Percentiles rank a stretch among this genome's conserved stretches.
These are phyloP conservation scores for Chelmon rostratus DNA, from an alignment of 2,797 vertebrate species.

Conservation along the genomic window DNA sequence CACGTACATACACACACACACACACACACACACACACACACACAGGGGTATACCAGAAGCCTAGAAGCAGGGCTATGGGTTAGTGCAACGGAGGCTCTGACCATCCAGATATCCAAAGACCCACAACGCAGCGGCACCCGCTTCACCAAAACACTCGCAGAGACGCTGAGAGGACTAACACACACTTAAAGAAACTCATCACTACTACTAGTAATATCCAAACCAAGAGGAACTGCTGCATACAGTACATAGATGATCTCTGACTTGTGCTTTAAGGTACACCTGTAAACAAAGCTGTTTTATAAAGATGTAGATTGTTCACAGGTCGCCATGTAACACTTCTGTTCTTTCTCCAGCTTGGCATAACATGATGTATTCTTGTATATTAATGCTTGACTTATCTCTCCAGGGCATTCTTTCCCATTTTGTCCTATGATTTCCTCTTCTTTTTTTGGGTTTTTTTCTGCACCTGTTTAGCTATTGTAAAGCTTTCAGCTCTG, in stretches of 20 bases:
- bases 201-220: constrained; percentile 67
- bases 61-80: constrained; percentile 69
- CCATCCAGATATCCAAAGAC: constrained; percentile 80
- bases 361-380: constrained; percentile 87
- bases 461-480: constrained; percentile 85
- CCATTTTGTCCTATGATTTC: constrained; percentile 68
- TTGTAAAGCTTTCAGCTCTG: constrained; percentile 89
- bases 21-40: constrained; percentile 12
- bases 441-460: constrained; percentile 35
- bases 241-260: constrained; percentile 78
- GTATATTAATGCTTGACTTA: constrained; percentile 88
- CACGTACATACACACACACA: neutral
- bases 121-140: constrained; percentile 62
- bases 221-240: constrained; percentile 86
- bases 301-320: constrained; percentile 86
- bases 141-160: constrained; percentile 64
- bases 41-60: constrained; percentile 31
- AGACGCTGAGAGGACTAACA: constrained; percentile 65
- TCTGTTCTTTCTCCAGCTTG: constrained; percentile 82
- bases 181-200: constrained; percentile 68
- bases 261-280: constrained; percentile 88
- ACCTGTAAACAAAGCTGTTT: constrained; percentile 88
- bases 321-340: constrained; percentile 82
- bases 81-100: constrained; percentile 68
- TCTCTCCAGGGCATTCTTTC: constrained; percentile 87